Evolutionary conservation across 92 coral and sea anemone genomes (phyloP), one percentile per base, ranked within the genome.

Genomic region (Phenganax stokvisi): DNA sequence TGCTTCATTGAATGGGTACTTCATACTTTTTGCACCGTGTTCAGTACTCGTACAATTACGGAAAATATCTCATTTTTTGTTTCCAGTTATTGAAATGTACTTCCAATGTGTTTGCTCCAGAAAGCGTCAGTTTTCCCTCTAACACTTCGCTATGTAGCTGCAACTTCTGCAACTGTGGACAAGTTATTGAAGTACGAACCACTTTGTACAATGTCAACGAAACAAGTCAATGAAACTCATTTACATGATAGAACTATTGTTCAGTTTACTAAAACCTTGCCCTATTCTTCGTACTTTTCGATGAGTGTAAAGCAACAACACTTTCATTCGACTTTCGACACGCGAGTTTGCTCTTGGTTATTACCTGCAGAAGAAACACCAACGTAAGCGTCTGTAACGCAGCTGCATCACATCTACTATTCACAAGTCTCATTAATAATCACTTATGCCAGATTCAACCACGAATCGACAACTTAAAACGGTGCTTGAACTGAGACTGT

Each of bases 211-310:
- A 30, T 9, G 12, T 29, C 7, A 68, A 37, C 31, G 17, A 68
- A 6, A 68, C 52, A 68, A 37, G 12, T 29, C 7, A 68, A 37
- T 28, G 17, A 28, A 6, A 68, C 73, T 30, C 47, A 68, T 68
- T 68, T 68, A 68, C 73, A 68, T 44, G 73, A 68, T 68, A 68
- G 73, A 30, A 68, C 37, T 30, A 53, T 6, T 15, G 62, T 54
- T 12, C 77, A 53, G 9, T 73, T 15, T 73, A 53, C n/a, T 25
- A 73, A 73, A 9, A 31, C 59, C 28, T 73, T 20, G 31, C 58
- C 17, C 61, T 52, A 53, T 12, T 52, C 77, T 56, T 56, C 15
- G 11, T 12, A 7, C 29, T 12, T 29, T 73, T 20, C 15, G 27
- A 30, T n/a, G 60, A 12, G 51, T 9, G 17, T 51, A 53, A 8